Evolutionary conservation across 2,888 invertebrate species (phyloP).

Genomic region (Lordiphosa andalusiaca): DNA sequence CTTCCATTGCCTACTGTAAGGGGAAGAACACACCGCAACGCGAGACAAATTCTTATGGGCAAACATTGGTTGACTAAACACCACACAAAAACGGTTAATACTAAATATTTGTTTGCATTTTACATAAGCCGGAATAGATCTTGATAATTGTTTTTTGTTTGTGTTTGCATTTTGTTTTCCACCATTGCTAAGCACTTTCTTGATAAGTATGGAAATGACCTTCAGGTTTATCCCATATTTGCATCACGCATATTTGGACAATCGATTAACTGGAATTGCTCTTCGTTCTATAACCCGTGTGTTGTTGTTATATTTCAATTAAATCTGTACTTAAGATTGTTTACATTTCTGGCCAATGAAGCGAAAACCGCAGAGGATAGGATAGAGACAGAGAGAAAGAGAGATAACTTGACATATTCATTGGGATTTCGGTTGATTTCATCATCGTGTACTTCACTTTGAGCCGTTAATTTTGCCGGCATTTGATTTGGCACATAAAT

Average conservation of each 20-base stretch:
- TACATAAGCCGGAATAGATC: no score
- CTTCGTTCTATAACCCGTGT: slow-evolving; percentile 4
- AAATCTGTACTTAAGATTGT: slow-evolving; percentile 1
- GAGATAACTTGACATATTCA: background rate
- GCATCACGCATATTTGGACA: slow-evolving; percentile 20
- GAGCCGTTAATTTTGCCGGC: slow-evolving; percentile 5
- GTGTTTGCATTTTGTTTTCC: no score
- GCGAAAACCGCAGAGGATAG: slow-evolving; percentile 1
- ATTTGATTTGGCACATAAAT: slow-evolving; percentile 6
- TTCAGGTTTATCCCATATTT: slow-evolving; percentile 4
- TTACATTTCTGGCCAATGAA: slow-evolving; percentile 2
- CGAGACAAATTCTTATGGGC: no score
- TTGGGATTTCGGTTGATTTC: slow-evolving; percentile 6
- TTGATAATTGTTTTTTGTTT: no score
- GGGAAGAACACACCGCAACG: no score
- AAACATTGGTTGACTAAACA: no score
- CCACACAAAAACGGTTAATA: no score
- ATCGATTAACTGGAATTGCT: slow-evolving; percentile 22
- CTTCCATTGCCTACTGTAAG: no score
- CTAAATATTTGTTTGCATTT: no score
- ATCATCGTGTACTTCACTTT: slow-evolving; percentile 3
- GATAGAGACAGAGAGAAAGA: background rate
- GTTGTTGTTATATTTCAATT: slow-evolving; percentile 7
- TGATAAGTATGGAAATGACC: slow-evolving; percentile 6
- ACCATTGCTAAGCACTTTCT: slow-evolving; percentile 5